Conservation (phyloP, 2,888 invertebrate genomes). For the Protodeltote pygarga region DNA sequence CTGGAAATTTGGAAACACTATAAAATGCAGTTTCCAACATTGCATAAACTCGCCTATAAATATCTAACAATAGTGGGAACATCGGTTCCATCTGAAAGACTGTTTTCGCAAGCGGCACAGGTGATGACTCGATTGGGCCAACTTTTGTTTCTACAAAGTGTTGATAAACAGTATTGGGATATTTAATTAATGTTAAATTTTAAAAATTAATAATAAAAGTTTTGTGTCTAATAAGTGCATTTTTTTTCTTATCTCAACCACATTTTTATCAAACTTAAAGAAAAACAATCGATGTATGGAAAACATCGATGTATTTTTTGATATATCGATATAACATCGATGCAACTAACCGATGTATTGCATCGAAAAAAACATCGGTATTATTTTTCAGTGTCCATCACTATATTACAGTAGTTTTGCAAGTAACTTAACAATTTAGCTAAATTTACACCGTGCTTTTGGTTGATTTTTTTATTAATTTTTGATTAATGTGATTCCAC, state of each 20-base stretch:
- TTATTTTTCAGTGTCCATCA: not conserved
- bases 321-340: not conserved
- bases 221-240: not conserved
- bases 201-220: too few relatives aligned
- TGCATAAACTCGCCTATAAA: constrained; percentile 40
- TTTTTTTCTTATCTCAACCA: too few relatives aligned
- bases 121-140: constrained; percentile 35
- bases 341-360: not conserved
- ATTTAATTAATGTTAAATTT: too few relatives aligned
- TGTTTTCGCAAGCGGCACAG: constrained; percentile 43
- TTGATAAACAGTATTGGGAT: not conserved
- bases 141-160: constrained; percentile 41
- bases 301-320: not conserved
- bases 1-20: constrained; percentile 45
- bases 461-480: constrained; percentile 16
- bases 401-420: constrained; percentile 8
- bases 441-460: constrained; percentile 10
- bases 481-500: constrained; percentile 15
- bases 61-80: constrained; percentile 44
- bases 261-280: too few relatives aligned
- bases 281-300: not conserved
- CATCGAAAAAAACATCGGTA: not conserved
- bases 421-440: constrained; percentile 6
- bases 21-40: constrained; percentile 42
- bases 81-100: constrained; percentile 32